Conservation (phyloP, 2,113 vertebrate species). For the Cichladusa arquata region DNA sequence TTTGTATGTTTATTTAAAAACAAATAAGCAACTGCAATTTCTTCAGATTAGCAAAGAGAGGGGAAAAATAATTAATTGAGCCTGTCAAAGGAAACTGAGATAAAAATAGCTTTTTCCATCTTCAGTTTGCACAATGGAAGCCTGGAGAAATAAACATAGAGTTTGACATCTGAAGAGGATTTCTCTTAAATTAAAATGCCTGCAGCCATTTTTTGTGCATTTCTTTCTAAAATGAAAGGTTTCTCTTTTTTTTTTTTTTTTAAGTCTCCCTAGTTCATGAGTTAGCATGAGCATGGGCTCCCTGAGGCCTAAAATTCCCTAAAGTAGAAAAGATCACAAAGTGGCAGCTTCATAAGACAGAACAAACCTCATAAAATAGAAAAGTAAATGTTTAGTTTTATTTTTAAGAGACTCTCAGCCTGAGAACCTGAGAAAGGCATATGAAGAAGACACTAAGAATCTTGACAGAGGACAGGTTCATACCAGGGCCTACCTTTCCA, state of each 20-base stretch:
- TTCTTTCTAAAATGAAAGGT: slow-evolving; percentile 16
- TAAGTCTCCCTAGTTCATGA: background rate
- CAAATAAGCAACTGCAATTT: background rate
- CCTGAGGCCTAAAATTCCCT: background rate
- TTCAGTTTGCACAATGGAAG: slow-evolving; percentile 1
- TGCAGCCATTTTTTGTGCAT: background rate
- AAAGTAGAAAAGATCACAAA: background rate
- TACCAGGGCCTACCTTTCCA: background rate
- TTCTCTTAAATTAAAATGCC: slow-evolving; percentile 41
- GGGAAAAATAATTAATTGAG: background rate
- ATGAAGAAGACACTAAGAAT: background rate
- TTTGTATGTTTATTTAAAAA: background rate
- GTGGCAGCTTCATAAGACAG: background rate
- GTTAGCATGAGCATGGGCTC: background rate
- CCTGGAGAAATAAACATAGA: background rate
- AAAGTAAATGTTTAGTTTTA: background rate
- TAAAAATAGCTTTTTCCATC: background rate
- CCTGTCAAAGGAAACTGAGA: background rate
- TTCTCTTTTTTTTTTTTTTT: background rate
- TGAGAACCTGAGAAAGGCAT: background rate
- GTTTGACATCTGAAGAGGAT: slow-evolving; percentile 9
- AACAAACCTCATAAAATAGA: background rate
- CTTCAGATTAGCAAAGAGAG: background rate
- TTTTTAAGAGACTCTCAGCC: background rate
- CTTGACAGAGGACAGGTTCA: background rate